These are phyloP conservation scores for Halichoeres trimaculatus DNA, from an alignment of 2,113 vertebrate species.

Conservation along the genomic window DNA sequence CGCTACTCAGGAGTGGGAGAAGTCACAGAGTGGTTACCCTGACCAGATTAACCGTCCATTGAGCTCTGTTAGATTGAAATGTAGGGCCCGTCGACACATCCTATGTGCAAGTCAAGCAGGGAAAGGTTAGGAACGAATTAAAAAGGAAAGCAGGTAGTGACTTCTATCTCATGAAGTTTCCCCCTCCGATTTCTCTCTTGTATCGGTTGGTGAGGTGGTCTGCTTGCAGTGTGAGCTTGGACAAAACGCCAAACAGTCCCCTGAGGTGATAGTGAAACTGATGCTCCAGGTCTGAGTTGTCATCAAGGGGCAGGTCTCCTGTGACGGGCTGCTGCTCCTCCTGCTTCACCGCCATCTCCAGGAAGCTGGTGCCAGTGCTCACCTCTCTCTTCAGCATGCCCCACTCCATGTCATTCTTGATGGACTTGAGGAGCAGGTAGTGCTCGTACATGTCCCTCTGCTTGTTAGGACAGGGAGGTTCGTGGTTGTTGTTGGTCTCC, in stretches of 20 bases:
- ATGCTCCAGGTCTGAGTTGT: constrained; percentile 77
- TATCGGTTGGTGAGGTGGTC: constrained; percentile 85
- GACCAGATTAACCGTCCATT: constrained; percentile 54
- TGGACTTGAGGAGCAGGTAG: constrained; percentile 86
- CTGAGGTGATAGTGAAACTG: constrained; percentile 85
- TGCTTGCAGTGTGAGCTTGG: constrained; percentile 84
- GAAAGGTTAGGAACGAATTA: not conserved
- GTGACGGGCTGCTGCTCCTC: constrained; percentile 72
- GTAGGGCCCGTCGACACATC: constrained; percentile 37
- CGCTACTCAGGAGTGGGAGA: constrained; percentile 42
- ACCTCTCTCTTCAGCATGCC: constrained; percentile 82
- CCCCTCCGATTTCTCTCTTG: constrained; percentile 84
- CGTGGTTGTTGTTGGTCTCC: constrained; percentile 67
- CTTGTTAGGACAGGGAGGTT: constrained; percentile 69
- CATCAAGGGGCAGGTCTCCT: constrained; percentile 31
- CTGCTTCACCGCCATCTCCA: constrained; percentile 83
- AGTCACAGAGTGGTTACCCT: constrained; percentile 40
- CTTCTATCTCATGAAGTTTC: constrained; percentile 82
- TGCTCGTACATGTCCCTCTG: constrained; percentile 87
- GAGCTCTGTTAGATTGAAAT: constrained; percentile 31
- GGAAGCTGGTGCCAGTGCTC: constrained; percentile 78
- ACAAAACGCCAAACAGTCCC: constrained; percentile 85
- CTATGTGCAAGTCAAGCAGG: constrained; percentile 62
- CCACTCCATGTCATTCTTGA: constrained; percentile 88
- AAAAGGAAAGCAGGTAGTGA: accelerated